Evolutionary conservation across 2,888 invertebrate species (phyloP).

Genomic region (Dione juno): DNA sequence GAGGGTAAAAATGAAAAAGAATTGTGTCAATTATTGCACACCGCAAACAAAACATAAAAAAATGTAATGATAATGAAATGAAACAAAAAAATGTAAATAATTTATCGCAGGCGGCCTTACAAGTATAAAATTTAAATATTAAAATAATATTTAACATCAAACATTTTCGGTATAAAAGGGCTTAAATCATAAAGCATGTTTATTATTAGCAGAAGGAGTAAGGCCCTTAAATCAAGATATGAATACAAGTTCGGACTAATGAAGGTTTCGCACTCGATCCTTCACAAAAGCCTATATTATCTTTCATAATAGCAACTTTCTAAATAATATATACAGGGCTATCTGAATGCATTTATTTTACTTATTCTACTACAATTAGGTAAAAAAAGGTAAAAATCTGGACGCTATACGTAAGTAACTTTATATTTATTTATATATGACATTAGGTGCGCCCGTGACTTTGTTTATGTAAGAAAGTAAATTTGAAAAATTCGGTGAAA

Average conservation of each 20-base stretch:
- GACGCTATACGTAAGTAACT: too few relatives aligned
- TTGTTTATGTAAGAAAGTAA: too few relatives aligned
- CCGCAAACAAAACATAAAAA: too few relatives aligned
- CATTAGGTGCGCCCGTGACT: too few relatives aligned
- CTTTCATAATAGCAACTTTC: constrained; percentile 38
- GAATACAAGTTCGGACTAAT: constrained; percentile 59
- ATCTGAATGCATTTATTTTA: background rate
- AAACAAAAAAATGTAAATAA: too few relatives aligned
- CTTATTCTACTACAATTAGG: background rate
- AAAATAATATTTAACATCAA: background rate
- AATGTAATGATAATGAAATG: too few relatives aligned
- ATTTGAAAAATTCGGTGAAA: too few relatives aligned
- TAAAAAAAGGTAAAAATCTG: background rate
- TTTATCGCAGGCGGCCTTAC: too few relatives aligned
- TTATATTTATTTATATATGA: too few relatives aligned
- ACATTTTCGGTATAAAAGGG: constrained; percentile 23
- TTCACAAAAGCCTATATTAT: constrained; percentile 41
- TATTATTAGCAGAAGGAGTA: constrained; percentile 34
- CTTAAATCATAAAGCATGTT: constrained; percentile 29
- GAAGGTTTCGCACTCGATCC: constrained; percentile 48
- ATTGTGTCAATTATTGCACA: too few relatives aligned
- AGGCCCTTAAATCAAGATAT: constrained; percentile 55
- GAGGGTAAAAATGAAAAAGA: too few relatives aligned
- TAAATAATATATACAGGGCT: constrained; percentile 32
- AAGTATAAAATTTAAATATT: background rate